phyloP scores from a whole-genome alignment of 2,888 invertebrate genomes.

The Phrixothrix hirtus region DNA sequence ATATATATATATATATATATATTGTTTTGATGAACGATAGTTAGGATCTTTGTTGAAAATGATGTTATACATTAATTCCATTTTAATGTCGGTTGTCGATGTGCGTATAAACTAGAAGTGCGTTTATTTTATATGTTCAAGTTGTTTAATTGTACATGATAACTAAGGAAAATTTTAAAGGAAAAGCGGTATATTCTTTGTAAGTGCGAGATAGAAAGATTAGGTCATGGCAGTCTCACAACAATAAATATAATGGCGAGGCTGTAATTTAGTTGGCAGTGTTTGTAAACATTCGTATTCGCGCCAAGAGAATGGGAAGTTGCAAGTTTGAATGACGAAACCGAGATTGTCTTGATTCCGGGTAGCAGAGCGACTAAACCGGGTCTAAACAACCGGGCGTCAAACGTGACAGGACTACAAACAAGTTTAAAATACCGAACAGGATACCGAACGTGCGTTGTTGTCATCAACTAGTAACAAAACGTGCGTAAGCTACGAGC shows the following conservation, averaged over 20 bases:
- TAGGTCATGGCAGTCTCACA: slow-evolving; percentile 14
- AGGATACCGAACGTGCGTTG: slow-evolving; percentile 25
- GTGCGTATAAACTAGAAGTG: no score
- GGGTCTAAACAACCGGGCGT: slow-evolving; percentile 44
- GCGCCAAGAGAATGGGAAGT: slow-evolving; percentile 15
- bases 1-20: no score
- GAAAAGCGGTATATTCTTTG: background rate
- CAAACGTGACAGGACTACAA: slow-evolving; percentile 43
- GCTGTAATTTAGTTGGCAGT: slow-evolving; percentile 18
- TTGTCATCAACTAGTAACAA: slow-evolving; percentile 20
- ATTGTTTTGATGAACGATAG: background rate
- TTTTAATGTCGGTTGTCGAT: background rate
- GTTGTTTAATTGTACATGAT: no score
- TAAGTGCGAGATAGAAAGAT: slow-evolving; percentile 7
- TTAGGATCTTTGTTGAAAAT: no score
- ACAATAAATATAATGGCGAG: slow-evolving; percentile 27
- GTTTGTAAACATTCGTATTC: slow-evolving; percentile 26
- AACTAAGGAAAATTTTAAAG: no score
- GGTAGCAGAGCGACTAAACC: slow-evolving; percentile 39
- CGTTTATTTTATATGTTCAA: no score
- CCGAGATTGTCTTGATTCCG: slow-evolving; percentile 43
- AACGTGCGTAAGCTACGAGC: slow-evolving; percentile 25
- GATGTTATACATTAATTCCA: no score
- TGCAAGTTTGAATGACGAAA: slow-evolving; percentile 27
- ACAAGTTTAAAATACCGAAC: slow-evolving; percentile 34